These are phyloP conservation scores for Sebastes taczanowskii DNA, from an alignment of 2,797 vertebrate genomes.

Conservation along the genomic window DNA sequence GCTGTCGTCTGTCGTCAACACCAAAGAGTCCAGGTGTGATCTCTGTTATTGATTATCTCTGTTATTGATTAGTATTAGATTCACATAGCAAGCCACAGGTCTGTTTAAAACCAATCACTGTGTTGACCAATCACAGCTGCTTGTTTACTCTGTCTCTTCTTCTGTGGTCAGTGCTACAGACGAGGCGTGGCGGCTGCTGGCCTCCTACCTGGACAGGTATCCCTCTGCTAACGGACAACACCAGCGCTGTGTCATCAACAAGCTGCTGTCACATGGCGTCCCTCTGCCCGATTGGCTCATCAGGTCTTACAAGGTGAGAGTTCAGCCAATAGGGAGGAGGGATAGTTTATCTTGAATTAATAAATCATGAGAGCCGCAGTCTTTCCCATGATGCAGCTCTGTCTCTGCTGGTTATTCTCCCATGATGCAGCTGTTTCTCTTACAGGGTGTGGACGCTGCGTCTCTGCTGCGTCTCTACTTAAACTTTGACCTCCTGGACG, in stretches of 20 bases:
- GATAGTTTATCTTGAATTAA: neutral
- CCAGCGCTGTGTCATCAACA: slow-evolving; percentile 91
- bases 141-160: neutral
- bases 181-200: slow-evolving; percentile 93
- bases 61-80: too few relatives aligned
- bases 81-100: too few relatives aligned
- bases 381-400: neutral
- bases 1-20: slow-evolving; percentile 88
- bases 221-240: slow-evolving; percentile 85
- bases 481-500: slow-evolving; percentile 92
- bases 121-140: neutral
- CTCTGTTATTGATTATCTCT: too few relatives aligned
- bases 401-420: neutral
- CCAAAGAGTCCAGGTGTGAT: slow-evolving; percentile 92
- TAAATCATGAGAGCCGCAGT: neutral
- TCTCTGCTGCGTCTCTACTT: slow-evolving; percentile 92
- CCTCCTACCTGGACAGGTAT: slow-evolving; percentile 87
- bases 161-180: slow-evolving; percentile 86
- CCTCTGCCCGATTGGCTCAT: slow-evolving; percentile 94
- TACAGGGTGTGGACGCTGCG: slow-evolving; percentile 87
- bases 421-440: neutral
- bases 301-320: slow-evolving; percentile 91
- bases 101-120: too few relatives aligned
- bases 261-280: slow-evolving; percentile 89
- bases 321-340: neutral